Evolutionary conservation across 2,888 invertebrate genomes (phyloP).

Genomic region (Brenthis daphne): DNA sequence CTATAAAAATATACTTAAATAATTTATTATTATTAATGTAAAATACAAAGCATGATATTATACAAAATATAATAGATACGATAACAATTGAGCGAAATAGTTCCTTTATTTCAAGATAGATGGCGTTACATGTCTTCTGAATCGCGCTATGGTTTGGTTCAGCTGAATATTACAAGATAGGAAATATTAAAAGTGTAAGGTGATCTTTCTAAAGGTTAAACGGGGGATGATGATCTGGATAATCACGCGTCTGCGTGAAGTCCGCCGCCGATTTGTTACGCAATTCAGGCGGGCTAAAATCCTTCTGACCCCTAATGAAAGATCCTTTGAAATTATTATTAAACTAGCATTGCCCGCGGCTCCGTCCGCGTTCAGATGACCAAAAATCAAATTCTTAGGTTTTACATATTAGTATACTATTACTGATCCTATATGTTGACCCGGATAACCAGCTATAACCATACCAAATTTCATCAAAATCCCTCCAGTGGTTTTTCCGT

Average conservation of each 20-base stretch:
- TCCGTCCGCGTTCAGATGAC: too few species aligned
- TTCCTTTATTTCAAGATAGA: neutral
- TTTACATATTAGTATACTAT: too few species aligned
- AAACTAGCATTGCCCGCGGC: too few species aligned
- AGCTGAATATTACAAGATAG: neutral
- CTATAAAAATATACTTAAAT: too few species aligned
- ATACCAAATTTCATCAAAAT: too few species aligned
- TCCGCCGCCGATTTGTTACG: conserved; percentile 75
- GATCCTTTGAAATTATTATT: conserved; percentile 46
- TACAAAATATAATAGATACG: neutral
- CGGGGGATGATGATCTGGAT: conserved; percentile 77
- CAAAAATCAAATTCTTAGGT: too few species aligned
- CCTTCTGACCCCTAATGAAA: conserved; percentile 68
- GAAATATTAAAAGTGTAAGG: neutral
- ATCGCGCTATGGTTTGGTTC: conserved; percentile 18
- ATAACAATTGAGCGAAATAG: neutral
- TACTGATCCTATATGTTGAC: too few species aligned
- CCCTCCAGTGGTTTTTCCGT: too few species aligned
- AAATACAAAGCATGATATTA: too few species aligned
- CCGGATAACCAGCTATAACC: too few species aligned
- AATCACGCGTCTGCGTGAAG: conserved; percentile 70
- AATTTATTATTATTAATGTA: too few species aligned
- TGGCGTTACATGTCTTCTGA: conserved; percentile 16
- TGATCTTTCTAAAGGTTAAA: conserved; percentile 79
- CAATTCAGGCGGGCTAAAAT: conserved; percentile 67